Conservation (phyloP, 1,140 invertebrate genomes). For the Lucilia sericata region DNA sequence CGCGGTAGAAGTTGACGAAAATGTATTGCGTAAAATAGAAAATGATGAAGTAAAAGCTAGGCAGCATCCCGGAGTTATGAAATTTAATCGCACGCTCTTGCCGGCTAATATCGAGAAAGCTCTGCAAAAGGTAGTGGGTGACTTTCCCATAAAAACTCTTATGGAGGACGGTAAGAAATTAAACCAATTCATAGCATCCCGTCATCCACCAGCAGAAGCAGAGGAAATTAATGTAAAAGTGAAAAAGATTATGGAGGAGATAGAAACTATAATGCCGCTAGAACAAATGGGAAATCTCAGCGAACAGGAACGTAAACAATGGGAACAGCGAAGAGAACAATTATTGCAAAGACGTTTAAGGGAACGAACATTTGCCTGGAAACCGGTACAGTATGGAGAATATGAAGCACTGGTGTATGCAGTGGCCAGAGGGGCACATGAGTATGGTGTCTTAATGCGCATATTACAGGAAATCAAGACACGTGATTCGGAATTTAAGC, state of each 20-base stretch:
- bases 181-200: conserved; percentile 72
- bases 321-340: conserved; percentile 61
- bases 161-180: conserved; percentile 71
- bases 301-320: conserved; percentile 58
- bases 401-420: conserved; percentile 78
- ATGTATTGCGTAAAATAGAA: conserved; percentile 70
- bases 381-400: conserved; percentile 76
- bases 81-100: conserved; percentile 69
- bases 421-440: conserved; percentile 74
- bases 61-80: conserved; percentile 76
- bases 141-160: conserved; percentile 71
- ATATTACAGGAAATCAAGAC: conserved; percentile 81
- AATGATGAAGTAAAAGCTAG: conserved; percentile 73
- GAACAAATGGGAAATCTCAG: conserved; percentile 53
- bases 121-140: conserved; percentile 70
- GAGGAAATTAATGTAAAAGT: conserved; percentile 69
- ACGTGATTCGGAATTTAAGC: conserved; percentile 77
- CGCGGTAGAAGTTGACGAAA: conserved; percentile 69
- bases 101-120: conserved; percentile 73
- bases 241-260: conserved; percentile 57
- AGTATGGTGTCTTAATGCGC: conserved; percentile 79
- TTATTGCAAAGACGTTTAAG: conserved; percentile 67
- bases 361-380: conserved; percentile 77
- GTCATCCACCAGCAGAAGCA: conserved; percentile 75
- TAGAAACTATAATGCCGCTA: conserved; percentile 61